Conservation (phyloP, 2,888 invertebrate genomes). For the Monoplex corrugatus region DNA sequence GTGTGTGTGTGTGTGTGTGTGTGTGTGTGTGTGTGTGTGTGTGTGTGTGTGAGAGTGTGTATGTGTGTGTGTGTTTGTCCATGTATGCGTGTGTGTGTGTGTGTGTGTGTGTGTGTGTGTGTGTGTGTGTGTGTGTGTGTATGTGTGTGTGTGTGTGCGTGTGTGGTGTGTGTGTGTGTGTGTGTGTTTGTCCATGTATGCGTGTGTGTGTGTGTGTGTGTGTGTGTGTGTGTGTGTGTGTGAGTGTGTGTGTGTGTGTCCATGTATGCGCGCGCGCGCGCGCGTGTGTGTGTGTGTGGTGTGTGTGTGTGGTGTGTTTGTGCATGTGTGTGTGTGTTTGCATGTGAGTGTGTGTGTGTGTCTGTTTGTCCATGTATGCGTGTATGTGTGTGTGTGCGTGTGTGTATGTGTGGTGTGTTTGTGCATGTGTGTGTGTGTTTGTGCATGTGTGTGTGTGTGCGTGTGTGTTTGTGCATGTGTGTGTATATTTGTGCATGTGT, state of each 20-base stretch:
- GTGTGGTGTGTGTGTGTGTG: constrained; percentile 31
- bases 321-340: too few species aligned
- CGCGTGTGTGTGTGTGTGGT: neutral
- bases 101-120: neutral
- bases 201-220: neutral
- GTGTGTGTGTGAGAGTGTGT: neutral
- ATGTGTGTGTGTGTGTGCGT: constrained; percentile 7
- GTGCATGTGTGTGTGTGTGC: too few species aligned
- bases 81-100: neutral
- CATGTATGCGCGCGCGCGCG: neutral
- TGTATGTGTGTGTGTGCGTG: too few species aligned
- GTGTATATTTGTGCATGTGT: too few species aligned
- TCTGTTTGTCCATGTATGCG: too few species aligned
- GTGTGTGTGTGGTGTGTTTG: too few species aligned
- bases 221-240: neutral
- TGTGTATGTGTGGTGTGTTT: too few species aligned
- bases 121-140: constrained; percentile 13
- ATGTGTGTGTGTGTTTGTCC: neutral
- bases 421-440: too few species aligned
- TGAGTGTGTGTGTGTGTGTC: neutral
- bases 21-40: too few species aligned
- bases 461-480: too few species aligned
- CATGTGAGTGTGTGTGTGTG: too few species aligned
- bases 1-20: neutral
- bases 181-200: neutral